Evolutionary conservation across 2,797 vertebrate genomes (phyloP), one percentile per base, ranked within the genome.

Genomic region (Acanthurus tractus): DNA sequence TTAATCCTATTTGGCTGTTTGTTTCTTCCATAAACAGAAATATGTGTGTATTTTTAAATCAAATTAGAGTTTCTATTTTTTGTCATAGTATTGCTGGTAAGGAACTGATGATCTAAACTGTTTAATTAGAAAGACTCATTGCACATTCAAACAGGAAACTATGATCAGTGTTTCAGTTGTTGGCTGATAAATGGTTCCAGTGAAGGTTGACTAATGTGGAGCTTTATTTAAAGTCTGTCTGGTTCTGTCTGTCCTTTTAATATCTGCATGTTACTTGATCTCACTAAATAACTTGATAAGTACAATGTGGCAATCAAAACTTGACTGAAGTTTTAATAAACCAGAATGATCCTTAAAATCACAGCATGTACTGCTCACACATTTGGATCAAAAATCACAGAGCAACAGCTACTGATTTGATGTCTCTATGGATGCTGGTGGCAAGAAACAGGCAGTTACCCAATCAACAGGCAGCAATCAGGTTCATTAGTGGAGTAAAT

Each of bases 391-490:
- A 63, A 50, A 52, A 64, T 52, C 67, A 72, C 44, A 70, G 45
- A 78, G 22, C 5, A 20, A 57, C 88, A 83, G 56, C 92, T 92
- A 93, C 78, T 93, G 91, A 95, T 94, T 94, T 58, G 63, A 55
- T 17, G 34, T 29, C 14, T 83, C 81, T 81, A 74, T 66, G 38
- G 55, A 52, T 63, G 73, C 68, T 63, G 44, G 18, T n/a, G 63
- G 71, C 65, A 70, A 58, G 36, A 78, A 84, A 79, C 81, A 77
- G 82, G 78, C 69, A 81, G 46, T 78, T 25, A 72, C 63, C 84
- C 86, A 93, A 93, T 94, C 91, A 94, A 86, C 82, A 94, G 90
- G 87, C 87, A 90, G 88, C 78, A 83, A 86, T 88, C 86, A 86
- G 84, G 77, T 74, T 89, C 75, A 76, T 80, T 88, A 86, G 81